Evolutionary conservation across 2,888 invertebrate species (phyloP).

Genomic region (Lordiphosa fenestrarum): DNA sequence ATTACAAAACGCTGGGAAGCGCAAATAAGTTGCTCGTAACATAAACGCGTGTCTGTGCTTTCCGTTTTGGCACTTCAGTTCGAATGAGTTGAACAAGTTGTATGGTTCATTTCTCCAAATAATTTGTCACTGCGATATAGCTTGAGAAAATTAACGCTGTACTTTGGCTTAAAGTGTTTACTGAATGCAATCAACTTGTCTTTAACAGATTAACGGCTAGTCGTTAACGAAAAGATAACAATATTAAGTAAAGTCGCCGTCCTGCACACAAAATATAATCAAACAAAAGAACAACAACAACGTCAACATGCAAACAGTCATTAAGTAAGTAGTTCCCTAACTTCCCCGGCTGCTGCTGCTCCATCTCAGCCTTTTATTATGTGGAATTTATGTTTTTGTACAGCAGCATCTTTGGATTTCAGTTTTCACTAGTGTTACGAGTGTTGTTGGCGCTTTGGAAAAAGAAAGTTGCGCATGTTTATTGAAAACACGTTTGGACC

Average conservation of each 20-base stretch:
- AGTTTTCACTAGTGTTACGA: constrained; percentile 24
- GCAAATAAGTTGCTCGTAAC: neutral
- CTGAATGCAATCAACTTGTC: constrained; percentile 55
- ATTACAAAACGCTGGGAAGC: constrained; percentile 12
- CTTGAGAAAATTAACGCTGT: constrained; percentile 5
- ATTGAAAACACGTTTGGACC: constrained; percentile 62
- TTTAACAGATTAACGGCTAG: constrained; percentile 51
- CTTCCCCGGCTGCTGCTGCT: neutral
- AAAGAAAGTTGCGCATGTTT: constrained; percentile 69
- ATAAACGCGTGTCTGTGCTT: constrained; percentile 2
- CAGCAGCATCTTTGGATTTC: constrained; percentile 2
- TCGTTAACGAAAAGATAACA: constrained; percentile 32
- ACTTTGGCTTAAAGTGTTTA: constrained; percentile 23
- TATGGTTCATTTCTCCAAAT: no score
- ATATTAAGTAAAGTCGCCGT: constrained; percentile 24
- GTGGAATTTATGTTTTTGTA: neutral
- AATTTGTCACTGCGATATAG: no score
- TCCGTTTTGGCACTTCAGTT: constrained; percentile 34
- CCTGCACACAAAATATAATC: constrained; percentile 30
- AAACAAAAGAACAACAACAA: constrained; percentile 25
- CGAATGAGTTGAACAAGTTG: constrained; percentile 22
- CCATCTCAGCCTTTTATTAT: constrained; percentile 1
- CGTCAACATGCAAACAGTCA: constrained; percentile 77
- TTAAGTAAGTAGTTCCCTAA: constrained; percentile 73
- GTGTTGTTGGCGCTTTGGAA: constrained; percentile 27